Base-by-base conservation (phyloP, 2,797 vertebrate genomes). In the Hylomyscus alleni region DNA sequence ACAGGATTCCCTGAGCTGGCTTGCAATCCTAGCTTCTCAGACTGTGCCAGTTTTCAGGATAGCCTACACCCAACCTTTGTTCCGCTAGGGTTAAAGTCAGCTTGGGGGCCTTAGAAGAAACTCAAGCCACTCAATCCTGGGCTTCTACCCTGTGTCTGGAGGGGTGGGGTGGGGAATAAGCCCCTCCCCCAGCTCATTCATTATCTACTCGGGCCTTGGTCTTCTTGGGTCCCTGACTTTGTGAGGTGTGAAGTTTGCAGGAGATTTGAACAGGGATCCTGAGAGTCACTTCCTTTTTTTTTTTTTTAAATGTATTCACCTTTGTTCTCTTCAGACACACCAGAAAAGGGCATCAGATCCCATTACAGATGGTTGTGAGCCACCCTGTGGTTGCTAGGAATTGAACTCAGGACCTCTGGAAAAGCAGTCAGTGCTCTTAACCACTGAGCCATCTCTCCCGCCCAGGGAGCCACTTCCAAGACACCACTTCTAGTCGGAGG, bases 11-110 rank as follows among this genome's bases (percentile, higher is more conserved):
- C 97, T 99, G 58, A 99, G 98, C 84, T 99, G 99, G 99, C 99
- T 99, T 94, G 99, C 99, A 29, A 99, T 99, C 89, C 98, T 99
- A 84, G 98, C 99, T 94, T 99, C 99, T 37, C 99, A 99, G 98
- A 98, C 99, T 93, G 97, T 99, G 95, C 89, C 62, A 98, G 94
- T 82, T 98, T 98, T 96, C 31, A 11, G 58, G 96, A 98, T 65
- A 98, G 96, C 62, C 96, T 98, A 56, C 78, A 34, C 97, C 98
- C 82, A 97, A 54, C 14, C 96, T 98, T 29, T 97, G 98, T 97
- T 73, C 78, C 91, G 93, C 58, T 78, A 85, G 29, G 73, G 93
- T 15, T 94, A 22, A 77, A 92, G 19, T 56, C 95, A 92, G 65
- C 95, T 98, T 58, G 72, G 69, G 65, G 6, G 1, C 91, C 98